Conservation (phyloP, 2,113 vertebrate genomes). For the Thymallus thymallus region DNA sequence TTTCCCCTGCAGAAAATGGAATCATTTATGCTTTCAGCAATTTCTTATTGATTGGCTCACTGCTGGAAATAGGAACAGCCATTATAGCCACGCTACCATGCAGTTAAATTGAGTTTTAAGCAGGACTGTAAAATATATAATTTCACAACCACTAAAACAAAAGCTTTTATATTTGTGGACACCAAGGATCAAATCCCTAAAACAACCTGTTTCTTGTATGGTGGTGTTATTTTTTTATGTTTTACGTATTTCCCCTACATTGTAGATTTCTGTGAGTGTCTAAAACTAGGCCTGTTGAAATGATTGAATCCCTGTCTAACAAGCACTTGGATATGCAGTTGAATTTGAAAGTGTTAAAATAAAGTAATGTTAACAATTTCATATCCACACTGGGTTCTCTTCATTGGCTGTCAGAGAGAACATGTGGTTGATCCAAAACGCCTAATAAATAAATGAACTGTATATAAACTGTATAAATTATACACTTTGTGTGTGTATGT, state of each 20-base stretch:
- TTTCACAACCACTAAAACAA: slow-evolving; percentile 74
- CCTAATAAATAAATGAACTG: background rate
- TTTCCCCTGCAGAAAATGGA: slow-evolving; percentile 79
- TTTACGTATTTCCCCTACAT: slow-evolving; percentile 58
- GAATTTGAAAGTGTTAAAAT: background rate
- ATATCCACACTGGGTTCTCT: background rate
- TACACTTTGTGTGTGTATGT: background rate
- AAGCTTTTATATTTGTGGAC: slow-evolving; percentile 74
- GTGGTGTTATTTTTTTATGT: slow-evolving; percentile 63
- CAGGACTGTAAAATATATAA: slow-evolving; percentile 78
- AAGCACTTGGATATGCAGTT: background rate
- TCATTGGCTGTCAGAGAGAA: background rate
- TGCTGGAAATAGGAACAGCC: slow-evolving; percentile 78
- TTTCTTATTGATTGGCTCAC: slow-evolving; percentile 82
- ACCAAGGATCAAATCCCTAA: slow-evolving; percentile 73
- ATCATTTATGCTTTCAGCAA: slow-evolving; percentile 84
- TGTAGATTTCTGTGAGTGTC: slow-evolving; percentile 49
- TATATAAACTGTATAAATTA: background rate
- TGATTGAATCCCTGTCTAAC: background rate
- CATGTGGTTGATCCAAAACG: background rate
- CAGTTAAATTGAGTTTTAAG: slow-evolving; percentile 82
- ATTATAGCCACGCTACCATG: slow-evolving; percentile 78
- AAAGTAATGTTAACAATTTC: background rate
- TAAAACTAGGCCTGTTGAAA: background rate
- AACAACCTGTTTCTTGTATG: slow-evolving; percentile 70